phyloP scores from a whole-genome alignment of 2,888 invertebrate genomes.

The Argyresthia albistria region DNA sequence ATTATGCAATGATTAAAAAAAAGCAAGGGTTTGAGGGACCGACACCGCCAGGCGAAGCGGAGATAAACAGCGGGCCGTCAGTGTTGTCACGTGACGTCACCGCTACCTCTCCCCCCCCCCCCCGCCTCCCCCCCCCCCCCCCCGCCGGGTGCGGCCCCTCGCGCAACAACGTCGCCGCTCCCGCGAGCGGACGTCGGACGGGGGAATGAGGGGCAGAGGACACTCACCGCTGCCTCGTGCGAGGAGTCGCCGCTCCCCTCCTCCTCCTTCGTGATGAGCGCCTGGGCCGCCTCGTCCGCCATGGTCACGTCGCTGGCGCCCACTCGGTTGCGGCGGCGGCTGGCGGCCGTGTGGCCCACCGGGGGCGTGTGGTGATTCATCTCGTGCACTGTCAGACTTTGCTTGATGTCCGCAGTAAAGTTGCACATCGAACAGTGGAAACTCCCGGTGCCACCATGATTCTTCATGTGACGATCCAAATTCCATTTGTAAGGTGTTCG shows the following conservation, averaged over 20 bases:
- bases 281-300: constrained; percentile 28
- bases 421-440: constrained; percentile 90
- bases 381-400: constrained; percentile 92
- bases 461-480: constrained; percentile 93
- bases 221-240: constrained; percentile 57
- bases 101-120: constrained; percentile 11
- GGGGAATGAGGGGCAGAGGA: constrained; percentile 12
- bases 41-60: no score
- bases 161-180: constrained; percentile 16
- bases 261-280: constrained; percentile 53
- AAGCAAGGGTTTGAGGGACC: no score
- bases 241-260: constrained; percentile 66
- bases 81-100: constrained; percentile 40
- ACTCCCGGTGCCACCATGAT: constrained; percentile 89
- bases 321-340: constrained; percentile 80
- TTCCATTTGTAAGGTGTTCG: constrained; percentile 95
- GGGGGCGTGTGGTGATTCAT: constrained; percentile 92
- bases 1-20: no score
- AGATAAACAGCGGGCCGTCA: constrained; percentile 12
- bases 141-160: constrained; percentile 38
- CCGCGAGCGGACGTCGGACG: constrained; percentile 10
- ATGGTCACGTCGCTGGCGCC: constrained; percentile 77
- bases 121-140: constrained; percentile 15
- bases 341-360: constrained; percentile 75
- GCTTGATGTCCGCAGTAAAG: constrained; percentile 93